These are phyloP conservation scores for Lutjanus argentimaculatus DNA, from an alignment of 2,797 vertebrate species.

Conservation along the genomic window DNA sequence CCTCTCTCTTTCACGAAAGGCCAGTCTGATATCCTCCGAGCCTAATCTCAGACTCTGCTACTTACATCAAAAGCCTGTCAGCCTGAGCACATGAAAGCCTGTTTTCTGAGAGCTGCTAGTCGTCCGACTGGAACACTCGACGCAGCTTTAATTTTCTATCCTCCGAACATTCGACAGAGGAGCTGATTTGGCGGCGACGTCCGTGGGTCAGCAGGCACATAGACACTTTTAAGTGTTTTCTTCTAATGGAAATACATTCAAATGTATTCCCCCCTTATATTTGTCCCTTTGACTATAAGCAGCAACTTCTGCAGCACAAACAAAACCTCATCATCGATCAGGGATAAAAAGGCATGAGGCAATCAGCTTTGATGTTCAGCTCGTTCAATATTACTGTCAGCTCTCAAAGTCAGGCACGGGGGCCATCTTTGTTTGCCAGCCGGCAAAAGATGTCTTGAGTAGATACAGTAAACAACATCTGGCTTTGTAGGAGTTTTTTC, in stretches of 20 bases:
- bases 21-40: conserved; percentile 62
- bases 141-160: conserved; percentile 67
- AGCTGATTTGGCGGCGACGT: conserved; percentile 37
- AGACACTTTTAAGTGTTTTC: conserved; percentile 54
- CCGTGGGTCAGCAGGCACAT: conserved; percentile 50
- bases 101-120: conserved; percentile 67
- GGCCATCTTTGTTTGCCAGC: conserved; percentile 46
- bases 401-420: conserved; percentile 48
- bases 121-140: conserved; percentile 64
- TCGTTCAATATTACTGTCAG: conserved; percentile 43
- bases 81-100: conserved; percentile 79
- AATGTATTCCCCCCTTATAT: conserved; percentile 66
- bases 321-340: conserved; percentile 68
- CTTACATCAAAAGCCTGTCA: conserved; percentile 84
- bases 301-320: conserved; percentile 53
- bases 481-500: conserved; percentile 42
- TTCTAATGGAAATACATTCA: conserved; percentile 73
- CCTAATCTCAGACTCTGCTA: conserved; percentile 69
- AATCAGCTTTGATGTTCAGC: conserved; percentile 68
- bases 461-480: conserved; percentile 61
- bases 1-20: conserved; percentile 56
- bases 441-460: conserved; percentile 5
- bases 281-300: conserved; percentile 39
- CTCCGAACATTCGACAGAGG: conserved; percentile 53
- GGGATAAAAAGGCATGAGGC: conserved; percentile 46